Conservation (phyloP, 2,888 invertebrate species). For the Hemicrepidius hirtus region DNA sequence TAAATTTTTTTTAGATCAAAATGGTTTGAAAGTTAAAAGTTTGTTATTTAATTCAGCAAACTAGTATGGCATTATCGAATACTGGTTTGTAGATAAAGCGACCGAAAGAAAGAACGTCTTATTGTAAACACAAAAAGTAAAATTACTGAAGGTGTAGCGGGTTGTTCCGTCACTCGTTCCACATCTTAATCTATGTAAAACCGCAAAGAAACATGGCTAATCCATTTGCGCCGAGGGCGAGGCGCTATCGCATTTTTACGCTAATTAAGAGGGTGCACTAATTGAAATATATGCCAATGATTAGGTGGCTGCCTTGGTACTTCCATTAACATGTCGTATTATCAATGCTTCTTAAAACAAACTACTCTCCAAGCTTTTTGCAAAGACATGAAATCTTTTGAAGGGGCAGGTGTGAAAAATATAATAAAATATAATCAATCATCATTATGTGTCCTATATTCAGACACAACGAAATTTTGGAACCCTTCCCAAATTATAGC, state of each 20-base stretch:
- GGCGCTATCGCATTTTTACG: constrained; percentile 61
- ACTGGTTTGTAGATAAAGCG: constrained; percentile 13
- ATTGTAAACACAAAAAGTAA: constrained; percentile 26
- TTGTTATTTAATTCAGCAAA: not conserved
- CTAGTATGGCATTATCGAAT: not conserved
- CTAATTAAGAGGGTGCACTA: constrained; percentile 65
- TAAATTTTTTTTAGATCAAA: no score
- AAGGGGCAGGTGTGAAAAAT: constrained; percentile 52
- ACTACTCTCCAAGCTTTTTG: constrained; percentile 13
- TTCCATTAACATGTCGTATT: constrained; percentile 58
- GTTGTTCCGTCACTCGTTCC: constrained; percentile 46
- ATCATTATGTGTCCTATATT: constrained; percentile 56
- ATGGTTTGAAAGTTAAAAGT: no score
- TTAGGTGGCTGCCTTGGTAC: constrained; percentile 57
- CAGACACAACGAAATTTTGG: constrained; percentile 40
- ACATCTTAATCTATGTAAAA: constrained; percentile 61
- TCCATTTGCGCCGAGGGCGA: constrained; percentile 63
- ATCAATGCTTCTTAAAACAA: constrained; percentile 53
- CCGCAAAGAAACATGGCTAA: constrained; percentile 62
- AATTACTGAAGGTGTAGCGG: constrained; percentile 16
- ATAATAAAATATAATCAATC: constrained; percentile 56
- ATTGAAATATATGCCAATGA: constrained; percentile 66
- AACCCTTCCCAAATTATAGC: constrained; percentile 54
- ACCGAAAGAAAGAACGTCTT: constrained; percentile 11
- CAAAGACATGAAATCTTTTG: constrained; percentile 30